phyloP scores from a whole-genome alignment of 1,140 invertebrate species.

The Patella vulgata region DNA sequence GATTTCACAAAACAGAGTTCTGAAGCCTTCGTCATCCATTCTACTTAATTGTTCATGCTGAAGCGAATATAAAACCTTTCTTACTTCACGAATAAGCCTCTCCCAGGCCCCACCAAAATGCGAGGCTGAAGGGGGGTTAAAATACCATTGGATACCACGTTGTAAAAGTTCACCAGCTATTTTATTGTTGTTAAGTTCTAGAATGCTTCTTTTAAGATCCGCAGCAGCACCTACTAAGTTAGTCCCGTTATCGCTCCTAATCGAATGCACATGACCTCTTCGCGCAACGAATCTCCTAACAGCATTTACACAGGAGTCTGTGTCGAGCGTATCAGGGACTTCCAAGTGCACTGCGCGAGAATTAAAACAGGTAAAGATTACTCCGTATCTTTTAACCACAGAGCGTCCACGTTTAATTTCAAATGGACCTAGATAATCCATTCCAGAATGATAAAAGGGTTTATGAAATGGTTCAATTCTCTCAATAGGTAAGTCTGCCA shows the following conservation, averaged over 20 bases:
- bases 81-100: conserved; percentile 51
- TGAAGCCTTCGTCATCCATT: conserved; percentile 12
- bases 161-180: conserved; percentile 2
- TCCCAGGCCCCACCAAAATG: conserved; percentile 64
- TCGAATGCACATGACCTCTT: conserved; percentile 14
- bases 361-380: conserved; percentile 38
- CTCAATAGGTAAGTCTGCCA: too few species aligned
- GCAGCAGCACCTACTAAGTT: conserved; percentile 31
- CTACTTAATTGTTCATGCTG: not conserved
- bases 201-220: conserved; percentile 30
- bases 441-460: conserved; percentile 17
- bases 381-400: conserved; percentile 24
- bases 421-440: conserved; percentile 34
- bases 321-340: conserved; percentile 22
- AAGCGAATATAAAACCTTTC: conserved; percentile 18
- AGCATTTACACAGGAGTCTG: conserved; percentile 29
- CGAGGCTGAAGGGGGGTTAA: conserved; percentile 58
- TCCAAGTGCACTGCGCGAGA: conserved; percentile 41
- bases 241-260: conserved; percentile 21
- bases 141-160: conserved; percentile 58
- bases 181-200: conserved; percentile 24
- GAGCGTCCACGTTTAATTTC: conserved; percentile 14
- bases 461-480: conserved; percentile 17
- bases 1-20: conserved; percentile 11
- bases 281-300: conserved; percentile 30